A percentile compares a stretch with the other conserved stretches of the same genome.
Evolutionary conservation across 2,113 vertebrate genomes (phyloP).

Genomic region (Lophotis ruficrista): DNA sequence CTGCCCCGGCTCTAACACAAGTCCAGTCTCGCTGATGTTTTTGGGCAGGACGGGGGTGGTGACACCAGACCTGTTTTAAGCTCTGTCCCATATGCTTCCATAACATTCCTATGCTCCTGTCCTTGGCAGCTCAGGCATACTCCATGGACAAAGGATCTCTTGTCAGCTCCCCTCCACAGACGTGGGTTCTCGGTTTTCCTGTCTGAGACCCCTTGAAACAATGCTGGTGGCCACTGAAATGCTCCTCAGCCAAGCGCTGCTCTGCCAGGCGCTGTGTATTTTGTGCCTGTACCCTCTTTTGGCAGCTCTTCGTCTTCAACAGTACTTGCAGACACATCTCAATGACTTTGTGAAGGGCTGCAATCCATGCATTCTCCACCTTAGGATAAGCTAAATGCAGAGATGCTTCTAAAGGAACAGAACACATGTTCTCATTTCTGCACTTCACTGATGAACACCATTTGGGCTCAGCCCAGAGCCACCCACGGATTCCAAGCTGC

Average conservation of each 20-base stretch:
- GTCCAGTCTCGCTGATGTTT: background rate
- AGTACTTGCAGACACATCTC: background rate
- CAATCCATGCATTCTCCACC: background rate
- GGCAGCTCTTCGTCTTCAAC: background rate
- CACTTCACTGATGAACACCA: background rate
- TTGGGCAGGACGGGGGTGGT: background rate
- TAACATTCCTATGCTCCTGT: background rate
- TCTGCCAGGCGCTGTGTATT: background rate
- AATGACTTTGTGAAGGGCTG: background rate
- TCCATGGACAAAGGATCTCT: background rate
- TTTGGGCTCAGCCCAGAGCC: background rate
- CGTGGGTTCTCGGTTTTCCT: background rate
- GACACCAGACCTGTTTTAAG: background rate
- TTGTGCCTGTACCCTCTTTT: too few relatives aligned
- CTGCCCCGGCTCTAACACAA: background rate
- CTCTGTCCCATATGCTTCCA: background rate
- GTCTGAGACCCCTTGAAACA: background rate
- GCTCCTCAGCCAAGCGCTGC: background rate
- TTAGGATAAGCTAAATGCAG: background rate
- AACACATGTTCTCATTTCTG: background rate
- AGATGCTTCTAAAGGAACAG: background rate
- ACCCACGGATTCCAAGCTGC: background rate
- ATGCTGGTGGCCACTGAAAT: background rate
- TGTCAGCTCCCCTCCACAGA: background rate
- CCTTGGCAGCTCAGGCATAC: background rate